phyloP scores from a whole-genome alignment of 2,797 vertebrate species.

The Sebastes nivosus region DNA sequence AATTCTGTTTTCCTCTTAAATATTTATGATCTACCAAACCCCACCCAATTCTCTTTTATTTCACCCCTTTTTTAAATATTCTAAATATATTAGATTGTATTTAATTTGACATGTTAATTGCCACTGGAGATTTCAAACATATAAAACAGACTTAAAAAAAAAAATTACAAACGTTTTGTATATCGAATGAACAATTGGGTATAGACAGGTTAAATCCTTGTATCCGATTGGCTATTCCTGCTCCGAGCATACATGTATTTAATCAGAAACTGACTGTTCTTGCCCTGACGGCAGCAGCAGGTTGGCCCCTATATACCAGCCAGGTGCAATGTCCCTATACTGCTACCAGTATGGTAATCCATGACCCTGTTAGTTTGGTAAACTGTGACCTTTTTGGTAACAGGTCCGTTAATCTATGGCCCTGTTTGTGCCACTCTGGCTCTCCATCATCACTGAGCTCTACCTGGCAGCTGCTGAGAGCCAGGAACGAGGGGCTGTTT shows the following conservation, averaged over 20 bases:
- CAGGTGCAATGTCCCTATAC: neutral
- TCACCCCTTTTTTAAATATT: too few relatives aligned
- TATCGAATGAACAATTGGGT: neutral
- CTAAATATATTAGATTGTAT: too few relatives aligned
- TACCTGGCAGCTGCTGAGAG: constrained; percentile 26
- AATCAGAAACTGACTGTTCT: neutral
- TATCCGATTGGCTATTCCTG: neutral
- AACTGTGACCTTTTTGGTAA: neutral
- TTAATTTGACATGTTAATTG: too few relatives aligned
- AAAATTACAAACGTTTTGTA: neutral
- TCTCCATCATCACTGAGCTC: constrained; percentile 25
- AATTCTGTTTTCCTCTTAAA: too few relatives aligned
- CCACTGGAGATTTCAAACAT: too few relatives aligned
- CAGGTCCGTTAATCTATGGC: neutral
- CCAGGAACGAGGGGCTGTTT: constrained; percentile 20
- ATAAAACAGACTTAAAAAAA: neutral
- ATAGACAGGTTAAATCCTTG: neutral
- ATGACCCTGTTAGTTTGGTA: neutral
- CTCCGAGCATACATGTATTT: too few relatives aligned
- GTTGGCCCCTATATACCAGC: neutral
- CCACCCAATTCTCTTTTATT: too few relatives aligned
- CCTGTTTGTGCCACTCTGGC: neutral
- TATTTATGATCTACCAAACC: too few relatives aligned
- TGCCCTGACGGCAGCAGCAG: neutral
- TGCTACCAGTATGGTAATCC: neutral